Percentiles rank a stretch among this genome's conserved stretches.
These are phyloP conservation scores for Holothuria glaberrima DNA, from an alignment of 35 echinoderm and acorn worm genomes.

Conservation along the genomic window DNA sequence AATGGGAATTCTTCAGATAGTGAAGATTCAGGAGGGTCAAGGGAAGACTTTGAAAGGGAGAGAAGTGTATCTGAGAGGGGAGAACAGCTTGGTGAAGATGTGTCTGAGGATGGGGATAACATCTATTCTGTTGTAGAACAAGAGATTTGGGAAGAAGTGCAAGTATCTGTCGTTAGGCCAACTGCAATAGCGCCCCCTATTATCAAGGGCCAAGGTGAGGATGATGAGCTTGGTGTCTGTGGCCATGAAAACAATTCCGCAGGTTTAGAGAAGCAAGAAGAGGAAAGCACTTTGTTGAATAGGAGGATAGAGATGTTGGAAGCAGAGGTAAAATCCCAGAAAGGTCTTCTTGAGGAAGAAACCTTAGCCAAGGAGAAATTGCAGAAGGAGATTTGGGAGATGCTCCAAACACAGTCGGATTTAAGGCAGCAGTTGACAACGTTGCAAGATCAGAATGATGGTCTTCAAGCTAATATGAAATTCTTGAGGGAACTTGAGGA, in stretches of 20 bases:
- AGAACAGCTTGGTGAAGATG: not conserved
- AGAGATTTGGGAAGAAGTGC: constrained; percentile 52
- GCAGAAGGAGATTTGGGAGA: constrained; percentile 31
- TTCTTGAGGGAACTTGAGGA: constrained; percentile 45
- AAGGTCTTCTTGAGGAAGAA: constrained; percentile 32
- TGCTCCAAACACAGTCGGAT: constrained; percentile 34
- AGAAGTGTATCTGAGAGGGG: not conserved
- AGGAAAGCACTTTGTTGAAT: not conserved
- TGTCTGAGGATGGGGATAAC: not conserved
- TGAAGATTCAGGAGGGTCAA: not conserved
- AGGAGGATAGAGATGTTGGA: constrained; percentile 33
- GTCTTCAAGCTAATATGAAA: constrained; percentile 32
- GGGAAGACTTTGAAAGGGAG: not conserved
- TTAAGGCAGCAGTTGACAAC: constrained; percentile 22
- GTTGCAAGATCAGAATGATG: constrained; percentile 42
- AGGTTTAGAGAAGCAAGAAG: not conserved
- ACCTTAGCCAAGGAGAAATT: constrained; percentile 28
- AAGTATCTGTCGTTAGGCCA: constrained; percentile 14
- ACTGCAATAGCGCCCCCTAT: not conserved
- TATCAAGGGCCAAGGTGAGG: not conserved
- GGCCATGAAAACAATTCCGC: not conserved
- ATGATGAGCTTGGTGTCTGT: not conserved
- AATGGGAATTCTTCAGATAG: not conserved
- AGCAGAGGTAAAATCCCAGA: constrained; percentile 43
- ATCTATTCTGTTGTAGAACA: constrained; percentile 41